phyloP scores from a whole-genome alignment of 1,140 invertebrate genomes.

The Popillia japonica region DNA sequence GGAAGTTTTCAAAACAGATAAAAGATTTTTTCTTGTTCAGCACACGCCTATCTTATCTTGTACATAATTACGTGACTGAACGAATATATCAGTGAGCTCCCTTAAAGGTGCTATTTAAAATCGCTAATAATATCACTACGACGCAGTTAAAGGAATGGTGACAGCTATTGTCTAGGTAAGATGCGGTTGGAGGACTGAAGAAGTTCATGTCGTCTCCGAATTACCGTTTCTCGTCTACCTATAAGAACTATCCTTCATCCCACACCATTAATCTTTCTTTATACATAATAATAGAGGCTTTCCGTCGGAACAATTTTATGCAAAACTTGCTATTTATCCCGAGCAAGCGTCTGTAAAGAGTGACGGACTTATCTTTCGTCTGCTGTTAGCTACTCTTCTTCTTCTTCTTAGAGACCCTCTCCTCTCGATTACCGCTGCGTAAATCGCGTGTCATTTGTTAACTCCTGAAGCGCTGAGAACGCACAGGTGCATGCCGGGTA shows the following conservation, averaged over 20 bases:
- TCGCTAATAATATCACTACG: neutral
- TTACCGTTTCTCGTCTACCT: slow-evolving; percentile 47
- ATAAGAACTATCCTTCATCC: slow-evolving; percentile 54
- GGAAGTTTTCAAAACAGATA: neutral
- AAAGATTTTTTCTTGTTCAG: neutral
- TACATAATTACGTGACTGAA: slow-evolving; percentile 17
- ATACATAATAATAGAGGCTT: slow-evolving; percentile 35
- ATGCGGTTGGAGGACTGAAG: neutral
- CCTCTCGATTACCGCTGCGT: slow-evolving; percentile 56
- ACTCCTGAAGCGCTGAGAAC: slow-evolving; percentile 54
- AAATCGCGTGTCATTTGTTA: slow-evolving; percentile 59
- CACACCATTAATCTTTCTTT: slow-evolving; percentile 57
- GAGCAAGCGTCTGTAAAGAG: slow-evolving; percentile 35
- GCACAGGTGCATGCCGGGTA: slow-evolving; percentile 54
- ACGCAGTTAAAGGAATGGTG: neutral
- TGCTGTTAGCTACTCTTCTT: neutral
- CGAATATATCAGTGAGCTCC: neutral
- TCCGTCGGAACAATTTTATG: slow-evolving; percentile 55
- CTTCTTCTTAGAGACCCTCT: slow-evolving; percentile 2
- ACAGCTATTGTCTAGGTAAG: neutral
- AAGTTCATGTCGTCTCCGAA: slow-evolving; percentile 43
- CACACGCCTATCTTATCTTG: neutral
- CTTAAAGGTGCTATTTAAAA: neutral
- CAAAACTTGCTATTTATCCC: slow-evolving; percentile 55
- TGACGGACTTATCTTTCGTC: slow-evolving; percentile 54